A percentile compares a stretch with the other conserved stretches of the same genome.
Evolutionary conservation across 2,888 invertebrate genomes (phyloP).

Genomic region (Cheilosia variabilis): DNA sequence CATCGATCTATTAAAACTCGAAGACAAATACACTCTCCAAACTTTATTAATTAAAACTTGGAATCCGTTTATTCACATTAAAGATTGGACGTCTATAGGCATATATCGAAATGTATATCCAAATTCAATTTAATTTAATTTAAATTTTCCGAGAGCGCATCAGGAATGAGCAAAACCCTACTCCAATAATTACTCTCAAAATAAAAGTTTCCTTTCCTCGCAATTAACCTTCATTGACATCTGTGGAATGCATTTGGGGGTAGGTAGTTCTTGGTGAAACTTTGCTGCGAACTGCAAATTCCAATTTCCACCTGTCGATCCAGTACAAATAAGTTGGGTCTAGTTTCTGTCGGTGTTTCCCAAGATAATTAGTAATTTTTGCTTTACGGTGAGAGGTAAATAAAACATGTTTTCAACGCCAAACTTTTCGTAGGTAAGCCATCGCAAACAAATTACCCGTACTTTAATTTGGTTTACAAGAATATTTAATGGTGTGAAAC

Average conservation of each 20-base stretch:
- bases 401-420: not conserved
- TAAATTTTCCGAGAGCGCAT: constrained; percentile 12
- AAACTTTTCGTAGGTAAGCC: not conserved
- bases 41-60: constrained; percentile 42
- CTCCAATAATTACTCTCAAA: constrained; percentile 30
- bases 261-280: constrained; percentile 20
- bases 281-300: constrained; percentile 50
- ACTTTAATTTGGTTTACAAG: too few relatives aligned
- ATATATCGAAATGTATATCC: not conserved
- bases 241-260: constrained; percentile 21
- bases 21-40: not conserved
- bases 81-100: not conserved
- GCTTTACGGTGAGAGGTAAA: constrained; percentile 51
- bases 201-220: constrained; percentile 44
- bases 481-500: too few relatives aligned
- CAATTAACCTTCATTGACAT: constrained; percentile 65
- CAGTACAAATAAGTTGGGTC: constrained; percentile 51
- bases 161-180: constrained; percentile 4
- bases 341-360: constrained; percentile 35
- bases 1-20: not conserved
- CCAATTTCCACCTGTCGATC: constrained; percentile 60
- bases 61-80: constrained; percentile 6
- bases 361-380: constrained; percentile 55
- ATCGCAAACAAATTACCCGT: too few relatives aligned
- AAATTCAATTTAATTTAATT: constrained; percentile 36